A percentile compares a stretch with the other conserved stretches of the same genome.
Evolutionary conservation across 2,888 invertebrate genomes (phyloP).

Genomic region (Coenonympha glycerion): DNA sequence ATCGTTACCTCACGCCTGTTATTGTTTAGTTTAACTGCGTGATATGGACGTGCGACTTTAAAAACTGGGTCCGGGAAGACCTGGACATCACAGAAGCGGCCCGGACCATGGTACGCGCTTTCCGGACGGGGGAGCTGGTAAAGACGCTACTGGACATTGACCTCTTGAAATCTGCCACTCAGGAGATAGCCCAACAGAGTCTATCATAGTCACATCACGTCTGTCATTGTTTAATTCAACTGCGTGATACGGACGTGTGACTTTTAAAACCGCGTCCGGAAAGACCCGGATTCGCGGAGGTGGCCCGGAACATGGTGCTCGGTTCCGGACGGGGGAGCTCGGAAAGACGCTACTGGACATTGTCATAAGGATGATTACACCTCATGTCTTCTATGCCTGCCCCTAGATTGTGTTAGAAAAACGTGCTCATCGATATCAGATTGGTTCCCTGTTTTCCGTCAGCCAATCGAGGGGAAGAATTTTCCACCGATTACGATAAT

Average conservation of each 20-base stretch:
- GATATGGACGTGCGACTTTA: constrained; percentile 56
- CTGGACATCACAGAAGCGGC: constrained; percentile 83
- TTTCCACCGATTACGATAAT: too few relatives aligned
- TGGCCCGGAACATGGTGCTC: constrained; percentile 81
- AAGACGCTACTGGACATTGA: constrained; percentile 64
- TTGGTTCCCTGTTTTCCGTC: too few relatives aligned
- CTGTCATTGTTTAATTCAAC: too few relatives aligned
- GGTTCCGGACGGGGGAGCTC: constrained; percentile 83
- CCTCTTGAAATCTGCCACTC: constrained; percentile 31
- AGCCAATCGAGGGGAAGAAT: too few relatives aligned
- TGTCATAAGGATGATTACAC: too few relatives aligned
- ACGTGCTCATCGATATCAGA: too few relatives aligned
- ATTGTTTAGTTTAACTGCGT: constrained; percentile 59
- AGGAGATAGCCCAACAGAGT: constrained; percentile 12
- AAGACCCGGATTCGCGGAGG: constrained; percentile 80
- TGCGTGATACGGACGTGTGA: constrained; percentile 52
- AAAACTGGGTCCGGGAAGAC: constrained; percentile 72
- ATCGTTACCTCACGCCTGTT: background rate
- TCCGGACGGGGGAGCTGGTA: constrained; percentile 84
- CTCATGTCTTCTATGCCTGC: too few relatives aligned
- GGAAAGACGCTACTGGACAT: constrained; percentile 75
- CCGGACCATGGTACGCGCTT: constrained; percentile 79
- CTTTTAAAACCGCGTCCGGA: constrained; percentile 72
- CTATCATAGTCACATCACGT: background rate
- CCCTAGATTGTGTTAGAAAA: too few relatives aligned